Percentiles rank a stretch among this genome's conserved stretches.
phyloP scores from a whole-genome alignment of 2,797 vertebrate species.

The Squalus acanthias region DNA sequence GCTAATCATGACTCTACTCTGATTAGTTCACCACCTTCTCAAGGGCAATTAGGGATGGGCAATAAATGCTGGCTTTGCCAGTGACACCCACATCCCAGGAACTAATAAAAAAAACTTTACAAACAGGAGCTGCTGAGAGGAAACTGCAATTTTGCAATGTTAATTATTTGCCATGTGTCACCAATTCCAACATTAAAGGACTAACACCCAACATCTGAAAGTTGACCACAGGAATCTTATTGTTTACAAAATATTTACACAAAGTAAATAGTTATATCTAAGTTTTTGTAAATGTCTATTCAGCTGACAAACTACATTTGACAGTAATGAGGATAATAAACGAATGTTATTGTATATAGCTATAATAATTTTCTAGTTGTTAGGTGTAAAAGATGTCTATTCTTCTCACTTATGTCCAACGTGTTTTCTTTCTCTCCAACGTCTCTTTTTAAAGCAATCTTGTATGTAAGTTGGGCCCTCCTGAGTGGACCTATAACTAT shows the following conservation, averaged over 20 bases:
- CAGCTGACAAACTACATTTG: not conserved
- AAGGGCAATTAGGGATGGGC: no score
- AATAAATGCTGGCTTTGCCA: no score
- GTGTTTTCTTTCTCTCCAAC: not conserved
- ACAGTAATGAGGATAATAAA: not conserved
- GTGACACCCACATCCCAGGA: not conserved
- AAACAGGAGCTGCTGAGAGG: not conserved
- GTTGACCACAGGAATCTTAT: not conserved
- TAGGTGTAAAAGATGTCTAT: not conserved
- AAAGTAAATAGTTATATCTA: not conserved
- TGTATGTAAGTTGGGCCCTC: not conserved
- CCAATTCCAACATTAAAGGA: not conserved
- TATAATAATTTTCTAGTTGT: not conserved
- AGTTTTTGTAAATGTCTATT: not conserved
- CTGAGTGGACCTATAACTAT: not conserved
- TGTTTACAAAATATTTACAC: not conserved
- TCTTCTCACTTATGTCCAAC: not conserved
- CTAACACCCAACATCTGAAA: not conserved
- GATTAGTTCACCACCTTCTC: not conserved
- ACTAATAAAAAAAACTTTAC: not conserved
- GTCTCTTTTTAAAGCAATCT: not conserved
- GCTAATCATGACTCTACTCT: not conserved
- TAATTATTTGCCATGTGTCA: not conserved
- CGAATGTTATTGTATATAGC: not conserved
- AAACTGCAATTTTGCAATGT: not conserved